Percentiles rank a stretch among this genome's conserved stretches.
Conservation (phyloP, 1,140 invertebrate species). For the Ptiloglossa arizonensis region DNA sequence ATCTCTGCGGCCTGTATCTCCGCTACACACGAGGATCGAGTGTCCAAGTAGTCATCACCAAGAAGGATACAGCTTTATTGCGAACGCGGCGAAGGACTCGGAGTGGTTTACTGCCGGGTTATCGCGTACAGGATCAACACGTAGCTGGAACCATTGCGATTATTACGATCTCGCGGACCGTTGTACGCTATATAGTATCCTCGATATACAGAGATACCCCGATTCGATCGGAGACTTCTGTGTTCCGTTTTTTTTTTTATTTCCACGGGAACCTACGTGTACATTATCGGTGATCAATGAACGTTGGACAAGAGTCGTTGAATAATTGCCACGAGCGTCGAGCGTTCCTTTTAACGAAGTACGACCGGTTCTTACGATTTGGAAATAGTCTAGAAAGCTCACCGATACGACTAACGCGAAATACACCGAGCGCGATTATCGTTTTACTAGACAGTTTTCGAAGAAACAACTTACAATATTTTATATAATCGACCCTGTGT, state of each 20-base stretch:
- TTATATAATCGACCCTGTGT: no score
- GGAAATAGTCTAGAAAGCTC: no score
- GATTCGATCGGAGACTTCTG: constrained; percentile 1
- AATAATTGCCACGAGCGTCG: background rate
- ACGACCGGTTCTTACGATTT: no score
- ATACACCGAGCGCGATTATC: no score
- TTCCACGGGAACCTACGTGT: background rate
- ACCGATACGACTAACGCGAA: no score
- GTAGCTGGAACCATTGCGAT: constrained; percentile 11
- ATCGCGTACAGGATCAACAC: constrained; percentile 28
- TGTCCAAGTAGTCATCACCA: constrained; percentile 32
- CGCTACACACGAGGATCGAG: constrained; percentile 4
- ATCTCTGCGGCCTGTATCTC: background rate
- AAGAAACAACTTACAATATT: no score
- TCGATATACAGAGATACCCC: background rate
- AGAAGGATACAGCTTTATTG: constrained; percentile 44
- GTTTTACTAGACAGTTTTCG: no score
- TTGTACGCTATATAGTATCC: constrained; percentile 6
- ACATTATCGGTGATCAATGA: background rate
- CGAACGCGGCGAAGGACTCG: constrained; percentile 1
- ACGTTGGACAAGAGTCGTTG: background rate
- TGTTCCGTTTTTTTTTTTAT: constrained; percentile 2
- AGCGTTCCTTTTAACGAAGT: no score
- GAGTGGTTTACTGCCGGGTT: constrained; percentile 26
- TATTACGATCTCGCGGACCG: background rate